Percentiles rank a stretch among this genome's conserved stretches.
phyloP scores from a whole-genome alignment of 92 coral and sea anemone genomes.

The Zoanthus sociatus region DNA sequence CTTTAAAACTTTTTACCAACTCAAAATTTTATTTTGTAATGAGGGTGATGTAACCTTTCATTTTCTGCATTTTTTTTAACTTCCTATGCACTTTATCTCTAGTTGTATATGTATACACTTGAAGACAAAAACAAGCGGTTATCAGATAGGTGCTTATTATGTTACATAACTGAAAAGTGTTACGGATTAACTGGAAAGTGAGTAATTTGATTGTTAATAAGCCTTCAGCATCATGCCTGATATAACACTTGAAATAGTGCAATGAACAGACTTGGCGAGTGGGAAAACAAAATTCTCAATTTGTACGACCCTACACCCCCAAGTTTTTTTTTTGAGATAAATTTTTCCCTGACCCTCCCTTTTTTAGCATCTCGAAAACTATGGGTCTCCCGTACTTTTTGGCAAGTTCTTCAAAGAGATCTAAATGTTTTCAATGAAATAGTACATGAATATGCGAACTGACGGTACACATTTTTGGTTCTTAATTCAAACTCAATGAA shows the following conservation, averaged over 20 bases:
- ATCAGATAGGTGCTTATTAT: background rate
- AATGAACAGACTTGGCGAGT: constrained; percentile 13
- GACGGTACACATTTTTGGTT: background rate
- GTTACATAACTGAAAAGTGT: background rate
- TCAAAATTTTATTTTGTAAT: too few relatives aligned
- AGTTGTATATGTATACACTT: background rate
- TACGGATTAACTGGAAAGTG: background rate
- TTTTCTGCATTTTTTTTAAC: background rate
- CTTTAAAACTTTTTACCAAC: background rate
- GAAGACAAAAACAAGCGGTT: background rate
- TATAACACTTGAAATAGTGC: constrained; percentile 41
- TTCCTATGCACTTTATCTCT: background rate
- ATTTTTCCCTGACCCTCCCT: too few relatives aligned
- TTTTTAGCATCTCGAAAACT: too few relatives aligned
- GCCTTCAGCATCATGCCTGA: constrained; percentile 22
- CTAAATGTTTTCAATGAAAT: too few relatives aligned
- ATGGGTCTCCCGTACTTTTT: too few relatives aligned
- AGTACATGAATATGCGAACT: background rate
- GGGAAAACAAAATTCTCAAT: constrained; percentile 5
- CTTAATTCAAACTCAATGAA: background rate
- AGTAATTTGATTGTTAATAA: background rate
- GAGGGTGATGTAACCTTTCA: too few relatives aligned
- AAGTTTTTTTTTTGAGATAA: too few relatives aligned
- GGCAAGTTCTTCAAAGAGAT: background rate
- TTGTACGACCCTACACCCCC: background rate